These are phyloP conservation scores for Drosophila recens DNA, from an alignment of 2,888 invertebrate species.

Conservation along the genomic window DNA sequence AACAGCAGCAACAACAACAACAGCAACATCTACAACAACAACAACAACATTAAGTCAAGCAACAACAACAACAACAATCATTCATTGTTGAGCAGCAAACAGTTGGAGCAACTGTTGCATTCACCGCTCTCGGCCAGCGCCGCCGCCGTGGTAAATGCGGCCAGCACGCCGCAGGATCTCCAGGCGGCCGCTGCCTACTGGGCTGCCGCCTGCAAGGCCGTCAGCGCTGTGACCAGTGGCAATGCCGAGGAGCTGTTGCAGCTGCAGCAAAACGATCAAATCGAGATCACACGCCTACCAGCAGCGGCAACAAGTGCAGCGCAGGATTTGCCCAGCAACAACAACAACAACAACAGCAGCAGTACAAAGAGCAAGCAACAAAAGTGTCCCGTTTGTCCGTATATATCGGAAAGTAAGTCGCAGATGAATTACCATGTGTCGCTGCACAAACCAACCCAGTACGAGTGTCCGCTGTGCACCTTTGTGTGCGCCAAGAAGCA, in stretches of 20 bases:
- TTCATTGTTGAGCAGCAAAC: slow-evolving; percentile 70
- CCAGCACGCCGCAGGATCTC: slow-evolving; percentile 77
- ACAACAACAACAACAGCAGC: slow-evolving; percentile 16
- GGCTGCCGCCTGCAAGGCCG: slow-evolving; percentile 79
- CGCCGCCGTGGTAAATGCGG: slow-evolving; percentile 76
- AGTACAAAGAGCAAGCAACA: slow-evolving; percentile 88
- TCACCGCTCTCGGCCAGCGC: slow-evolving; percentile 72
- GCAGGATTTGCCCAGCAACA: slow-evolving; percentile 15
- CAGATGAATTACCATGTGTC: slow-evolving; percentile 95
- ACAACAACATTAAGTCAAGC: slow-evolving; percentile 30
- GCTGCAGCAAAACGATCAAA: slow-evolving; percentile 83
- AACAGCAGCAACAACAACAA: slow-evolving; percentile 46
- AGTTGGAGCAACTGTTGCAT: slow-evolving; percentile 68
- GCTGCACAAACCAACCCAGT: slow-evolving; percentile 88
- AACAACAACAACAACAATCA: slow-evolving; percentile 46
- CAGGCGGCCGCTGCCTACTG: slow-evolving; percentile 80
- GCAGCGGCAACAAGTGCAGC: slow-evolving; percentile 13
- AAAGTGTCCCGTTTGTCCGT: slow-evolving; percentile 92
- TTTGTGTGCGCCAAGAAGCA: slow-evolving; percentile 93
- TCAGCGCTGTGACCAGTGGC: slow-evolving; percentile 57
- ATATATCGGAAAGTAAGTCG: slow-evolving; percentile 93
- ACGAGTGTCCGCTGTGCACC: slow-evolving; percentile 92
- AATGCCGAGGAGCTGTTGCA: slow-evolving; percentile 77
- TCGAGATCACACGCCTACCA: slow-evolving; percentile 83
- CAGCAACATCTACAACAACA: slow-evolving; percentile 49